Conservation (phyloP, 2,888 invertebrate genomes). For the Pyrgus malvae region DNA sequence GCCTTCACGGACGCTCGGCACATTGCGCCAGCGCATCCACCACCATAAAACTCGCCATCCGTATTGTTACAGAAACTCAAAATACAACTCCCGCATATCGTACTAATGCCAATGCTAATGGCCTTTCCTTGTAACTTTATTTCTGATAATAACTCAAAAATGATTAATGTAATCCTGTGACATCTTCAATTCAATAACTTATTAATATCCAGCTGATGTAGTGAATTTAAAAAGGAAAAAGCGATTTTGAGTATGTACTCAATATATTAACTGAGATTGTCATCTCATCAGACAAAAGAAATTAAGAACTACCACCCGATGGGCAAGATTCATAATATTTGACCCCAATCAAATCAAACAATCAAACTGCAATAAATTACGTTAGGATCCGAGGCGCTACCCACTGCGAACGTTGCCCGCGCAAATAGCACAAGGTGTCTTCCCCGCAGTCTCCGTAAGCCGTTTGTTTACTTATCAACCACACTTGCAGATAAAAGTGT, state of each 20-base stretch:
- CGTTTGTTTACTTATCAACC: constrained; percentile 69
- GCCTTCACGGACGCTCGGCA: constrained; percentile 42
- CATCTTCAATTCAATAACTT: constrained; percentile 38
- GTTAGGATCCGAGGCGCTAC: constrained; percentile 15
- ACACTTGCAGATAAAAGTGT: constrained; percentile 75
- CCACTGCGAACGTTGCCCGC: constrained; percentile 41
- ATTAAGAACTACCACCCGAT: constrained; percentile 19
- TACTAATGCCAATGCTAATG: constrained; percentile 56
- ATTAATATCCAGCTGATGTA: constrained; percentile 35
- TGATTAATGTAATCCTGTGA: constrained; percentile 52
- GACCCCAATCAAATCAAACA: constrained; percentile 49
- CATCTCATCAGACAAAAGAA: constrained; percentile 6
- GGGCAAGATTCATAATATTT: constrained; percentile 42
- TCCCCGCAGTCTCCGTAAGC: constrained; percentile 48
- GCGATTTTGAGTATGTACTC: constrained; percentile 12
- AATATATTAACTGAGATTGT: constrained; percentile 16
- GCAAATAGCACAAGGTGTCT: constrained; percentile 51
- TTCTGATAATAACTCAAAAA: constrained; percentile 54
- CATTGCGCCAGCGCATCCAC: constrained; percentile 37
- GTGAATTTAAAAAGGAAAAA: constrained; percentile 27
- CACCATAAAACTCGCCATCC: constrained; percentile 40
- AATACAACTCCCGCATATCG: constrained; percentile 35
- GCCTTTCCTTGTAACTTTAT: constrained; percentile 60
- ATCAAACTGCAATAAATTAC: constrained; percentile 40
- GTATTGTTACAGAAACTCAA: constrained; percentile 50